Evolutionary conservation across 1,140 invertebrate species (phyloP), one percentile per base, ranked within the genome.

Genomic region (Trichonephila inaurata): DNA sequence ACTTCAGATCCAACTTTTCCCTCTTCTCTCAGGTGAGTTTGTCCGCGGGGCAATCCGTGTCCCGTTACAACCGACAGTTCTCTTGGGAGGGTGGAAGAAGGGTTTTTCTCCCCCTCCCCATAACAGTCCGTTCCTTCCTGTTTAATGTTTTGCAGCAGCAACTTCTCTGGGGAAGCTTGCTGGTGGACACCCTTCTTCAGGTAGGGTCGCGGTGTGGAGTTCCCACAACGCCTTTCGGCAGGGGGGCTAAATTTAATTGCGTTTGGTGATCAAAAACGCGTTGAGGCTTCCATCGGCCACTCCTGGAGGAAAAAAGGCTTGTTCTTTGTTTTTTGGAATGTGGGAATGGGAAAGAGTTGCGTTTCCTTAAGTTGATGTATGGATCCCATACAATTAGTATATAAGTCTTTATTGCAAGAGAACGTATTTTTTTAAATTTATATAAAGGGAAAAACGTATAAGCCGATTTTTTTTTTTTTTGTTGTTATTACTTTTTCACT

Each of bases 201-300:
- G 28, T 19, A 85, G 21, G n/a, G 58, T 51, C 51, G 51, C 51
- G 51, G 51, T 51, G n/a, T 58, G 10, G 82, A 51, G 58, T 85
- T 85, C 82, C 82, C 82, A 85, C 82, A 21, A 85, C 19, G 72
- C 16, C 18, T 51, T 21, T 21, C 44, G 82, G 44, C 24, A 85
- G 82, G 72, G 82, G 44, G 82, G 44, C 82, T 85, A 85, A 60
- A 85, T 85, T 85, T 85, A 85, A 85, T 85, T 85, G 44, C 44
- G 82, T 82, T 82, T 7, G 19, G 28, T 44, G 33, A 82, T 82
- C 44, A 82, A 51, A 82, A 44, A 12, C 44, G 40, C 44, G 21
- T 58, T 58, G 44, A 60, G 44, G 44, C 14, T 82, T 82, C 10
- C 6, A 77, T 40, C 72, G 72, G 28, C 72, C 72, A 77, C 72